These are phyloP conservation scores for Nymphalis polychloros DNA, from an alignment of 2,888 invertebrate species.

Conservation along the genomic window DNA sequence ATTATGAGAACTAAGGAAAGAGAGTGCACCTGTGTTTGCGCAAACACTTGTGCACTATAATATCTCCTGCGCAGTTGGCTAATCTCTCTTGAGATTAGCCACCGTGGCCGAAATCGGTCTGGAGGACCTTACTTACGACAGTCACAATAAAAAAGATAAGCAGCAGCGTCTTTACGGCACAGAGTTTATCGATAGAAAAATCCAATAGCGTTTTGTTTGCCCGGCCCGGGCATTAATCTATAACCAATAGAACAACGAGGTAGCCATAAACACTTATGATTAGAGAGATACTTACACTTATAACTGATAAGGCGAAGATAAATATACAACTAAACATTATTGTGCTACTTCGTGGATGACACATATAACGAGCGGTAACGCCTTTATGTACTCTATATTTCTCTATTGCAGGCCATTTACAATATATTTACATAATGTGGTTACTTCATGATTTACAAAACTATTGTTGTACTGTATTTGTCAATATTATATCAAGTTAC, in stretches of 20 bases:
- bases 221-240: background rate
- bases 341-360: background rate
- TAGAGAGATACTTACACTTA: constrained; percentile 35
- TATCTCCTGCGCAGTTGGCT: no score
- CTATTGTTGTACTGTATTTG: background rate
- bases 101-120: no score
- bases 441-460: background rate
- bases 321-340: constrained; percentile 31
- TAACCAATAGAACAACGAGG: background rate
- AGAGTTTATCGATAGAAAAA: no score
- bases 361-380: background rate
- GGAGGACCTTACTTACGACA: no score
- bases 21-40: no score
- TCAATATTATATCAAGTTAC: background rate
- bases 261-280: background rate
- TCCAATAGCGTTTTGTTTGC: no score
- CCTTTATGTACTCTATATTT: constrained; percentile 40
- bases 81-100: no score
- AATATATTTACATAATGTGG: background rate
- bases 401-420: constrained; percentile 18
- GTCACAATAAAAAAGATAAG: no score
- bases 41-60: no score
- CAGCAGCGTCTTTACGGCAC: no score
- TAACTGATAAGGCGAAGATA: constrained; percentile 17
- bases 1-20: no score